phyloP scores from a whole-genome alignment of 2,113 vertebrate genomes.

The Lepus americanus region DNA sequence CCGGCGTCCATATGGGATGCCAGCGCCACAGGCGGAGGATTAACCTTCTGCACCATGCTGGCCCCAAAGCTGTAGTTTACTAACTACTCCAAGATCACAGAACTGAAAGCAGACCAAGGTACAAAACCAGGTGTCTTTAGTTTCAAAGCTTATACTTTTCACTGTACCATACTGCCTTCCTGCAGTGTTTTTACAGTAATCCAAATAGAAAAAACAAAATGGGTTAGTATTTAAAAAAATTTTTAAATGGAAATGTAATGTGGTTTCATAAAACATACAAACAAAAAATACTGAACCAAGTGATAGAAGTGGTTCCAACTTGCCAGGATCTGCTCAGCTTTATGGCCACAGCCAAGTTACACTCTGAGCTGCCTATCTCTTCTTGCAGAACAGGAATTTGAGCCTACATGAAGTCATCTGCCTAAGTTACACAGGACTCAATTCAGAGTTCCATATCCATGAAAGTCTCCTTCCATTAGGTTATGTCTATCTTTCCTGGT shows the following conservation, averaged over 20 bases:
- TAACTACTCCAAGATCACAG: neutral
- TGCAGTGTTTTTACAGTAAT: constrained; percentile 36
- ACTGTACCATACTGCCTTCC: neutral
- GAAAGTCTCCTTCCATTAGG: neutral
- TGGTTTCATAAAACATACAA: constrained; percentile 15
- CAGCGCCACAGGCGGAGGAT: too few relatives aligned
- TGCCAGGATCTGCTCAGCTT: neutral
- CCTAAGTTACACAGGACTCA: neutral
- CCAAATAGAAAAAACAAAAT: constrained; percentile 27
- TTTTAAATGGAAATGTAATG: neutral
- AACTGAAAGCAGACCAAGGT: neutral
- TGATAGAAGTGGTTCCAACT: neutral
- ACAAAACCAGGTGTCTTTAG: neutral
- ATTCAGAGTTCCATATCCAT: constrained; percentile 1
- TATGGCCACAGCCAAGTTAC: neutral
- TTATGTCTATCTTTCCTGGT: neutral
- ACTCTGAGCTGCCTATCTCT: neutral
- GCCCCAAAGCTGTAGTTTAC: neutral
- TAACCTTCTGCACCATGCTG: too few relatives aligned
- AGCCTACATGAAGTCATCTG: neutral
- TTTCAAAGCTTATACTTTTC: neutral
- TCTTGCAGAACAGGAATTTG: neutral
- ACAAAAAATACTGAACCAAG: neutral
- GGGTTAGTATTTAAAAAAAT: neutral
- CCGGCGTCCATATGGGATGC: too few relatives aligned